Evolutionary conservation across 2,113 vertebrate genomes (phyloP), one percentile per base, ranked within the genome.

Genomic region (Grallaria varia): DNA sequence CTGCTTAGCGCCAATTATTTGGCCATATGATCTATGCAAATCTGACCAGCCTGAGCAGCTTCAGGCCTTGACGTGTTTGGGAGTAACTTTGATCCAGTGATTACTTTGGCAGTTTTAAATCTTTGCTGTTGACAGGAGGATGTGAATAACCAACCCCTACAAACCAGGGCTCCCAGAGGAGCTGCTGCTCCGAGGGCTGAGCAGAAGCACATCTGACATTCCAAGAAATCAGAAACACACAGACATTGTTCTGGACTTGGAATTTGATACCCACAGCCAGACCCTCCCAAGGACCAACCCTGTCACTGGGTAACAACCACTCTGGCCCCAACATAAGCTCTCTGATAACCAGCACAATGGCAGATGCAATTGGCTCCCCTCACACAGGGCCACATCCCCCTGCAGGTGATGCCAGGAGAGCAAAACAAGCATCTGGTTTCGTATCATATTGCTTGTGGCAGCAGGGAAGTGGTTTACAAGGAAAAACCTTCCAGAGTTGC

Each of bases 1-100:
- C 97, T 97, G 72, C 97, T 96, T 91, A 96, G 87, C 77, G 87
- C 84, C 59, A 97, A 95, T 97, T 97, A 96, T 97, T 97, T 91
- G 96, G 47, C 96, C 91, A 79, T 35, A 78, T 60, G 93, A 95
- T 91, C 72, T 7, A 4, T 79, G 96, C 84, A 97, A 96, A 97
- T 95, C 96, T 96, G 95, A 92, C 95, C 80, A 47, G 68, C 77
- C 80, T 44, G 91, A n/a, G 52, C 81, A 49, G 83, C 56, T 21
- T 53, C 62, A 74, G 92, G 90, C 83, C 78, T 37, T 17, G 83
- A 66, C 4, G 2, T 50, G 77, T 87, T 62, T 84, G 81, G 59
- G 95, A 90, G 82, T 77, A 80, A 95, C 92, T 89, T 68, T 59
- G 64, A 96, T 88, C 84, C 84, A 14, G 62, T 1, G 28, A 96